phyloP scores from a whole-genome alignment of 2,888 invertebrate genomes.

The Punctoribates punctum region DNA sequence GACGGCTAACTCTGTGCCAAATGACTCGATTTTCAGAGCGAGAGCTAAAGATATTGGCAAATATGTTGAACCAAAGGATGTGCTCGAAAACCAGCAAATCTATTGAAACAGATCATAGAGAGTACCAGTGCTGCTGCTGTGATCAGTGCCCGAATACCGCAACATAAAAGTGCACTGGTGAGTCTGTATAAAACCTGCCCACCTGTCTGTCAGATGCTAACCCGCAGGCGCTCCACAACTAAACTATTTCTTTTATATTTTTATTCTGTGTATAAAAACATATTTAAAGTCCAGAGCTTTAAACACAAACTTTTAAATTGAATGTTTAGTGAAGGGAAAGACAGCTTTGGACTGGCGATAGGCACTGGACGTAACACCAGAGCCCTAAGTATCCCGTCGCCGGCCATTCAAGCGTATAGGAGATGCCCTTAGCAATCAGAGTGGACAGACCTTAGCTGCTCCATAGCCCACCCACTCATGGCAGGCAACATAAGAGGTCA shows the following conservation, averaged over 20 bases:
- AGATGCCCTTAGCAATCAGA: neutral
- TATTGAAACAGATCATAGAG: neutral
- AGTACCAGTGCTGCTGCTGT: constrained; percentile 2
- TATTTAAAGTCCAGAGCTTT: constrained; percentile 24
- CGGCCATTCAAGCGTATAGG: neutral
- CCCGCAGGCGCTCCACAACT: constrained; percentile 33
- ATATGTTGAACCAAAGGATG: constrained; percentile 17
- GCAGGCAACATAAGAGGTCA: neutral
- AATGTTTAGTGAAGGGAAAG: too few relatives aligned
- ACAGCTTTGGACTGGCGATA: neutral
- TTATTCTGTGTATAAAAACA: too few relatives aligned
- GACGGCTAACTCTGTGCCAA: constrained; percentile 18
- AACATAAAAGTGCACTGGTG: neutral
- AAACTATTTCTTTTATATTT: neutral
- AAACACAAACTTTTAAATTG: neutral
- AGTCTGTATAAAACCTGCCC: constrained; percentile 21
- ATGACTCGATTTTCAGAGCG: neutral
- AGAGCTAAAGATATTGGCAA: constrained; percentile 15
- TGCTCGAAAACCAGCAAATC: neutral
- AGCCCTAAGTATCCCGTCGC: constrained; percentile 15
- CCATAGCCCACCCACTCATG: neutral
- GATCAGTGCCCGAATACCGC: constrained; percentile 21
- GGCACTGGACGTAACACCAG: constrained; percentile 4
- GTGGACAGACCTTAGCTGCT: neutral
- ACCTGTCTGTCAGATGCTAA: constrained; percentile 35